Base-by-base conservation (phyloP, 2,888 invertebrate species). In the Ophion ventricosus region DNA sequence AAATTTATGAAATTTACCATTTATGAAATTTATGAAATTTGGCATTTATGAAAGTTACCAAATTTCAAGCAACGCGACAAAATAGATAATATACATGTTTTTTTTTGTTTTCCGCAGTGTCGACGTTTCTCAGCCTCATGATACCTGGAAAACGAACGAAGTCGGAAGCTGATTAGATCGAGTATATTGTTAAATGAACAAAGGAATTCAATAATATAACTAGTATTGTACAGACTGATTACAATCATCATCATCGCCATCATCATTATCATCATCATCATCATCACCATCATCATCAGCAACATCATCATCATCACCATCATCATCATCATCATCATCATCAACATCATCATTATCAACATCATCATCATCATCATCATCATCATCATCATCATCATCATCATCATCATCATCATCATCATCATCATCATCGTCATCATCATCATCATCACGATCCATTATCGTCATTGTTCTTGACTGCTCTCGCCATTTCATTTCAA, bases 101-200 rank as follows among this genome's bases (percentile, higher is more conserved):
- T 61, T 23, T 72, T 20, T 67, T 67, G 67, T 61, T 23, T 72
- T 20, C 11, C n/a, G 8, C 56, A 79, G 79, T 79, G 40, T 63
- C 79, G 0, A 43, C 64, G 40, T 25, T 79, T 10, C 72, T 79
- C 63, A 79, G 79, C 26, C 56, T 72, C 25, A 26, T 72, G 23
- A 79, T 79, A 25, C 79, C 79, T n/a, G 72, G 40, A 25, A 72
- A 56, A 26, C 64, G 17, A 79, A 64, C 23, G 40, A 35, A 7
- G 26, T 35, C 29, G 43, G 72, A 23, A 29, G 35, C 49, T 57
- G 40, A 70, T 57, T 17, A n/a, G 35, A 23, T 23, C 35, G 3
- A 8, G 8, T 11, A 8, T 57, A 75, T 25, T 40, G 29, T 63
- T 35, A n/a, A 25, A 17, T 63, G 54, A 43, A 61, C 14, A 56